Conservation (phyloP, 2,797 vertebrate genomes). For the Semaprochilodus insignis region DNA sequence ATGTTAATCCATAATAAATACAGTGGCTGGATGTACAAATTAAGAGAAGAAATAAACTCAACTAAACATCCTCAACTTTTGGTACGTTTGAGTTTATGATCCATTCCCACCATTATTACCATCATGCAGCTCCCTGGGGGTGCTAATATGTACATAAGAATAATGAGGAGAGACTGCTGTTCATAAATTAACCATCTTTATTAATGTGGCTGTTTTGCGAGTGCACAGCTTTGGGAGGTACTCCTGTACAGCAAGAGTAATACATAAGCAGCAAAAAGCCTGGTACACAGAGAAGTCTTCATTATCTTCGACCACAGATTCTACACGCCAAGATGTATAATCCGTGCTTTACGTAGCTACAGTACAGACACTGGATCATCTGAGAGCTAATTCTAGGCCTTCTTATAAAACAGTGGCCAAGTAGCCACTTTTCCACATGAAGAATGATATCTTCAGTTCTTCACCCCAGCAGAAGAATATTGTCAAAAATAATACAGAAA, state of each 20-base stretch:
- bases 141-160: background rate
- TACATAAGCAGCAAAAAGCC: constrained; percentile 39
- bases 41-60: constrained; percentile 5
- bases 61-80: background rate
- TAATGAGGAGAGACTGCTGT: background rate
- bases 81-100: background rate
- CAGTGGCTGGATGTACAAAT: background rate
- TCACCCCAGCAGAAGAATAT: background rate
- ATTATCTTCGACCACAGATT: constrained; percentile 14
- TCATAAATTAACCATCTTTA: constrained; percentile 39
- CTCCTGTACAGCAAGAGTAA: constrained; percentile 35
- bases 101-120: background rate
- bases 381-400: constrained; percentile 1
- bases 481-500: constrained; percentile 25
- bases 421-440: background rate
- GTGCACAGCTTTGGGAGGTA: constrained; percentile 22
- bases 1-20: background rate
- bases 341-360: constrained; percentile 4
- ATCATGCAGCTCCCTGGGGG: constrained; percentile 47
- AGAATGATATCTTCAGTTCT: background rate
- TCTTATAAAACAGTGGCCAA: background rate
- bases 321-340: background rate
- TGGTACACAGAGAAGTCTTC: constrained; percentile 1
- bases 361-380: constrained; percentile 10
- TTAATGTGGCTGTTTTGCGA: constrained; percentile 35